Percentiles rank a stretch among this genome's conserved stretches.
These are phyloP conservation scores for Enteromius radiatus DNA, from an alignment of 2,797 vertebrate genomes.

Conservation along the genomic window DNA sequence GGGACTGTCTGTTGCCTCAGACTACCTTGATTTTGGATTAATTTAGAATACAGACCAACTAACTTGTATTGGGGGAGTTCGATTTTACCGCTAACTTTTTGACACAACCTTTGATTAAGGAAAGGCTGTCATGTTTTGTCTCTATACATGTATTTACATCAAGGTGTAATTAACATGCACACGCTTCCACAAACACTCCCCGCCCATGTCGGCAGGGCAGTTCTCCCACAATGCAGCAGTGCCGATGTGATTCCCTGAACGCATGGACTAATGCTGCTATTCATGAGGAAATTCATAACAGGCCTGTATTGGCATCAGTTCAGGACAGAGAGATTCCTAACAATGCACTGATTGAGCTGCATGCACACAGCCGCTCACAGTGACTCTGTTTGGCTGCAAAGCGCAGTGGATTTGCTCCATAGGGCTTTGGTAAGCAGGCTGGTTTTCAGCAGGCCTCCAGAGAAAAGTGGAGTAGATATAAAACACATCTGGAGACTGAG, in stretches of 20 bases:
- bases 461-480: constrained; percentile 6
- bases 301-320: constrained; percentile 28
- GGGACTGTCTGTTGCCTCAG: background rate
- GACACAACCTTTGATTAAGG: background rate
- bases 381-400: constrained; percentile 17
- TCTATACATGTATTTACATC: background rate
- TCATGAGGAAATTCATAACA: constrained; percentile 19
- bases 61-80: background rate
- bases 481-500: constrained; percentile 32
- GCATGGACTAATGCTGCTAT: constrained; percentile 17
- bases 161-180: background rate
- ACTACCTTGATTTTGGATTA: background rate
- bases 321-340: constrained; percentile 26
- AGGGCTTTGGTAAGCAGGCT: background rate
- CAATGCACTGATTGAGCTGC: constrained; percentile 37
- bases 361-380: background rate
- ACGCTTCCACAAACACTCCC: background rate
- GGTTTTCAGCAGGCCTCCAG: constrained; percentile 3
- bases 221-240: constrained; percentile 10
- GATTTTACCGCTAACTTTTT: background rate
- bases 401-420: background rate
- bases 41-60: background rate
- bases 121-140: background rate
- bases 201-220: background rate
- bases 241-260: constrained; percentile 11